Evolutionary conservation across 2,113 vertebrate genomes (phyloP), one percentile per base, ranked within the genome.

Genomic region (Panthera leo): DNA sequence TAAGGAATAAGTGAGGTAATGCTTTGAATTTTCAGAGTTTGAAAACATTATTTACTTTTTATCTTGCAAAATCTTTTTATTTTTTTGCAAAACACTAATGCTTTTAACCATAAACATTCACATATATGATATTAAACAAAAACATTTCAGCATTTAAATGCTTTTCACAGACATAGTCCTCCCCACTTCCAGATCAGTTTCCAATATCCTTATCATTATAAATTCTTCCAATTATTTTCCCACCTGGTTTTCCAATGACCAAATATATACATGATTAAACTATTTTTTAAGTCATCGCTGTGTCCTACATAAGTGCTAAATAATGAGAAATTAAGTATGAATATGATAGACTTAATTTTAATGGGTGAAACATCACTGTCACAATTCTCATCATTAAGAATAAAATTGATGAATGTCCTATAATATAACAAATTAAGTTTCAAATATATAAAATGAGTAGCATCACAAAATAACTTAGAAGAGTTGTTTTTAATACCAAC

Each of bases 21-120:
- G 45, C 7, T 78, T 97, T 89, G 36, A 70, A 92, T 63, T 78
- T 89, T 96, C 45, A 71, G 89, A 71, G 34, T 70, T 65, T 78
- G 45, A 87, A 89, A 82, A 67, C 85, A 84, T 68, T 65, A 71
- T 45, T 87, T 96, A 51, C 7, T n/a, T 92, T 70, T 79, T 85
- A 16, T 14, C 15, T 75, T 87, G 48, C 23, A 89, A 79, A 85
- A 71, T 36, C 53, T 5, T 6, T 39, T 89, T 75, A 7, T 88
- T 45, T 1, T 45, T 29, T 58, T 48, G 25, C 1, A 78, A 70
- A 36, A 85, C 71, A 12, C 5, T n/a, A 65, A 51, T 71, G 3
- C 4, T 55, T 88, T 85, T 55, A 3, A 55, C 5, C 29, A 87
- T 55, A 53, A 42, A 48, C 27, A 42, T 23, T 85, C 1, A 93